phyloP scores from a whole-genome alignment of 2,888 invertebrate genomes.

The Cerceris ruficornis region DNA sequence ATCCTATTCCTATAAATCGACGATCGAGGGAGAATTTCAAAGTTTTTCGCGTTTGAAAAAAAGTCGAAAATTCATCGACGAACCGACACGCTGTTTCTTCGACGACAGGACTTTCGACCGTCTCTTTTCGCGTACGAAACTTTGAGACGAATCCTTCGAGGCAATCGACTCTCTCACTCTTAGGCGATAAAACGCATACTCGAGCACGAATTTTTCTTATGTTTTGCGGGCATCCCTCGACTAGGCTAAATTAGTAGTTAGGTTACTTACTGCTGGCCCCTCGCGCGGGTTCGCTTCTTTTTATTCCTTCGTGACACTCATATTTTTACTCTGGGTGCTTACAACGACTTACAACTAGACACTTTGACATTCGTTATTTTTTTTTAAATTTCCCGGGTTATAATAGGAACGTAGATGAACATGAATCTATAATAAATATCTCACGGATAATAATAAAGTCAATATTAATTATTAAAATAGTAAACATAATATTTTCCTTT shows the following conservation, averaged over 20 bases:
- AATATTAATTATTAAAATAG: too few relatives aligned
- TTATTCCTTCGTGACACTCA: constrained; percentile 20
- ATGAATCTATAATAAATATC: too few relatives aligned
- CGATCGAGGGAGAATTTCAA: neutral
- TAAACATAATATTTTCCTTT: too few relatives aligned
- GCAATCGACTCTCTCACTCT: constrained; percentile 2
- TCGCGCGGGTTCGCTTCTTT: constrained; percentile 58
- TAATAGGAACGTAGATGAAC: too few relatives aligned
- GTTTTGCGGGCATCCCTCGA: constrained; percentile 50
- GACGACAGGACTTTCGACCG: constrained; percentile 43
- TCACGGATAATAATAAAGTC: too few relatives aligned
- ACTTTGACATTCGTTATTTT: neutral
- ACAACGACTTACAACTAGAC: constrained; percentile 26
- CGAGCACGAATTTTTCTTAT: constrained; percentile 35
- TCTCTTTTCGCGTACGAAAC: neutral
- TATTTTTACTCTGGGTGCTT: constrained; percentile 44
- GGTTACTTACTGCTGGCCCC: constrained; percentile 70
- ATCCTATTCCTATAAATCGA: neutral
- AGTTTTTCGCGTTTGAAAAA: neutral
- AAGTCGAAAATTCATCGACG: constrained; percentile 28
- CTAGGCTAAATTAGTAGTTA: constrained; percentile 66
- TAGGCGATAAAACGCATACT: constrained; percentile 31
- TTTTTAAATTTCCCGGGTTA: neutral
- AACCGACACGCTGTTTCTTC: constrained; percentile 18
- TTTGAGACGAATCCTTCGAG: constrained; percentile 7